Evolutionary conservation across 2,113 vertebrate genomes (phyloP).

Genomic region (Calonectris borealis): DNA sequence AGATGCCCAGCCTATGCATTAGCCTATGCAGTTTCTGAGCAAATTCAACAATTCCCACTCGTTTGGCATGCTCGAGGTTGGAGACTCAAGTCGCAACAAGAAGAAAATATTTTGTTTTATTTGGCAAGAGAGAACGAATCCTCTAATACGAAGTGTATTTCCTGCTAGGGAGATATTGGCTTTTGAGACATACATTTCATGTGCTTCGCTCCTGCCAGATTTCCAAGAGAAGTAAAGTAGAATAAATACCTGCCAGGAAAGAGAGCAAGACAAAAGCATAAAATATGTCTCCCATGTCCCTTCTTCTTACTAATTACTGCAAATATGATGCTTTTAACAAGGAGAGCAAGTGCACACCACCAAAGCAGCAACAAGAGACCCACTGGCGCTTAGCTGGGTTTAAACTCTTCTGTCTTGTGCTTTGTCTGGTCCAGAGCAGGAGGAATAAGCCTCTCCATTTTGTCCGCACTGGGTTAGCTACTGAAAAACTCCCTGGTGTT

Average conservation of each 20-base stretch:
- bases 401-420: neutral
- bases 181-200: neutral
- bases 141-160: neutral
- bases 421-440: neutral
- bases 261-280: conserved; percentile 3
- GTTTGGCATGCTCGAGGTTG: neutral
- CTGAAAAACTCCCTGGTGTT: neutral
- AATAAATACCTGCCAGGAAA: conserved; percentile 15
- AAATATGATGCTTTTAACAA: neutral
- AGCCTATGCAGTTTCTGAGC: neutral
- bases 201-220: conserved; percentile 1
- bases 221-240: conserved; percentile 6
- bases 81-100: neutral
- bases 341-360: neutral
- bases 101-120: conserved; percentile 48
- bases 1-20: neutral
- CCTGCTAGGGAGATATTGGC: neutral
- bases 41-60: neutral
- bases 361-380: neutral
- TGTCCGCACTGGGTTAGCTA: neutral
- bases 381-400: neutral
- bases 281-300: neutral
- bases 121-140: conserved; percentile 8
- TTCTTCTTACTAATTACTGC: neutral
- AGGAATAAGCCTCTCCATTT: neutral